These are phyloP conservation scores for Diploscapter pachys DNA, from an alignment of 1,140 invertebrate genomes.

Conservation along the genomic window DNA sequence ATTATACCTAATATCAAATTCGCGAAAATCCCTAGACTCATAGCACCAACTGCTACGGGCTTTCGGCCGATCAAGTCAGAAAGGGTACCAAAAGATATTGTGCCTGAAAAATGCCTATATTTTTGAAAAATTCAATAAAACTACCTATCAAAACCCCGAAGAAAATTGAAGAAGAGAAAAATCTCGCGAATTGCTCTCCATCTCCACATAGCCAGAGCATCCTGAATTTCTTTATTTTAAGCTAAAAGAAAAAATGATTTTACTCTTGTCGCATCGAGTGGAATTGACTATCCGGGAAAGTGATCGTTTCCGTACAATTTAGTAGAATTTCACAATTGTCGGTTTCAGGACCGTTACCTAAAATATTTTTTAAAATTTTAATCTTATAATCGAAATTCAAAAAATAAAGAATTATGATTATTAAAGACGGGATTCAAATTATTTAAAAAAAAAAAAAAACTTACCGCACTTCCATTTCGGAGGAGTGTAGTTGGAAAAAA, in stretches of 20 bases:
- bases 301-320: conserved; percentile 17
- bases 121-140: not conserved
- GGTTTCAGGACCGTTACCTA: conserved; percentile 33
- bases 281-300: conserved; percentile 41
- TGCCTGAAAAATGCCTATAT: conserved; percentile 37
- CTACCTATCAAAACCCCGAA: conserved; percentile 35
- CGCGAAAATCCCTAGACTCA: conserved; percentile 35
- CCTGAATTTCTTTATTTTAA: not conserved
- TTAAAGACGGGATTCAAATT: not conserved
- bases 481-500: conserved; percentile 55
- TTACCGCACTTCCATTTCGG: conserved; percentile 45
- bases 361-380: conserved; percentile 11
- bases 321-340: conserved; percentile 15
- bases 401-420: not conserved
- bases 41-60: conserved; percentile 43
- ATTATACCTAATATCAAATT: conserved; percentile 18
- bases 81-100: conserved; percentile 45
- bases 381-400: not conserved
- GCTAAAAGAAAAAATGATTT: not conserved
- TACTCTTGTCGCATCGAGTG: conserved; percentile 51
- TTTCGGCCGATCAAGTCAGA: conserved; percentile 51
- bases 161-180: conserved; percentile 48
- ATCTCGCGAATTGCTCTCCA: conserved; percentile 39
- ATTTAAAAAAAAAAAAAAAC: conserved; percentile 1
- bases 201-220: conserved; percentile 47